Evolutionary conservation across 1,140 invertebrate species (phyloP).

Genomic region (Scaptomyza pallida): DNA sequence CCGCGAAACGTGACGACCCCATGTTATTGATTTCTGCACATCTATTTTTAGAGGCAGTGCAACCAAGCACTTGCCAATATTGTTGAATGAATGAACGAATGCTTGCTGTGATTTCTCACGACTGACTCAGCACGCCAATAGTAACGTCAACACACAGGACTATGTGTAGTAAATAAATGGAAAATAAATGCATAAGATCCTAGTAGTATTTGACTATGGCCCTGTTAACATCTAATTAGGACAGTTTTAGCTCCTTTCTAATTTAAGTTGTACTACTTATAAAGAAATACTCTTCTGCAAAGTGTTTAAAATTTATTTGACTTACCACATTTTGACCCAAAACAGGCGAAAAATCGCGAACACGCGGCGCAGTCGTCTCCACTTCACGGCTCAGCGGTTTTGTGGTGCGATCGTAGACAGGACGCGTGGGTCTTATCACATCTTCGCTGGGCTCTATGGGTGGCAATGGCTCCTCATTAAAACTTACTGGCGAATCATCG

Average conservation of each 20-base stretch:
- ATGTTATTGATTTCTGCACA: conserved; percentile 59
- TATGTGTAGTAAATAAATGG: background rate
- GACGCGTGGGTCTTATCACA: conserved; percentile 45
- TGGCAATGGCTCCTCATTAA: background rate
- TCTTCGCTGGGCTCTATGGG: background rate
- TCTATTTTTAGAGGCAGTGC: conserved; percentile 50
- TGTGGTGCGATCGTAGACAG: conserved; percentile 87
- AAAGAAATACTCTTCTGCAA: too few species aligned
- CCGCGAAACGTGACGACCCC: conserved; percentile 56
- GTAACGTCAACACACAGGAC: background rate
- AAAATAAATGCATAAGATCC: background rate
- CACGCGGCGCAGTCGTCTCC: conserved; percentile 64
- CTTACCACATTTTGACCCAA: conserved; percentile 84
- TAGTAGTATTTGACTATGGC: background rate
- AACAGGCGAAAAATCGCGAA: conserved; percentile 87
- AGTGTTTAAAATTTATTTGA: too few species aligned
- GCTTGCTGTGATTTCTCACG: background rate
- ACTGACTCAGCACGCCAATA: background rate
- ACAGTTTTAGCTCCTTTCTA: too few species aligned
- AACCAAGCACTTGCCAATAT: conserved; percentile 51
- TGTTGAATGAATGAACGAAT: background rate
- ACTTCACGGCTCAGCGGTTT: conserved; percentile 84
- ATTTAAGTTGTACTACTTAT: too few species aligned
- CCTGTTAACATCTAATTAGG: too few species aligned
- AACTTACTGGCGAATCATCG: conserved; percentile 4